Evolutionary conservation across 2,888 invertebrate genomes (phyloP), one percentile per base, ranked within the genome.

Genomic region (Leptopilina myrica): DNA sequence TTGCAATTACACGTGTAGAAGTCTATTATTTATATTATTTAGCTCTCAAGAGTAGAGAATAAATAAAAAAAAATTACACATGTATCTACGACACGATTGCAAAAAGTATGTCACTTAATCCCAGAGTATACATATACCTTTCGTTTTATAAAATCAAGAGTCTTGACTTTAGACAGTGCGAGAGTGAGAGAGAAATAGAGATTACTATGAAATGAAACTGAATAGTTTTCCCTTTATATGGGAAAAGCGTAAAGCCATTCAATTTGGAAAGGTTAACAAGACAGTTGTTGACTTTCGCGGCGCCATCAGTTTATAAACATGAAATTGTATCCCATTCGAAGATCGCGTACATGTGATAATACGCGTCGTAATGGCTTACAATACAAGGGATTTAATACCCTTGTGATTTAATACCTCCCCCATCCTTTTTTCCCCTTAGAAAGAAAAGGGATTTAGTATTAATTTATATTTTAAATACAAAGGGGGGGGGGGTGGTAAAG

Each of bases 201-300:
- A 73, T 73, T 73, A 56, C 73, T 73, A 73, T 56, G 73, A 73
- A 73, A 73, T 73, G 5, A 73, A 73, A 73, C 73, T 14, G 56
- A 73, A 56, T 49, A 49, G 49, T 49, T 49, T 56, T 73, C 73
- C 73, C 56, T 73, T 73, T 73, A 73, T 73, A 73, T 73, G 73
- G 73, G 56, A 73, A 73, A 73, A n/a, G 73, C 73, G 73, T 56
- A 73, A 73, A 84, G 82, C 7, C 80, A 81, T 82, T 83, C 80
- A 82, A 81, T 82, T 82, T 80, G 79, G 81, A 84, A 83, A 82
- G 83, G 83, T 84, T 84, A 84, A 84, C 84, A 82, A 80, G 82
- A 81, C 82, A 11, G 84, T 81, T 79, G 82, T 80, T 81, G 82
- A 81, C 78, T 77, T 82, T 67, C 80, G 81, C 81, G 82, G 83